These are phyloP conservation scores for Pteronura brasiliensis DNA, from an alignment of 2,113 vertebrate species.

Conservation along the genomic window DNA sequence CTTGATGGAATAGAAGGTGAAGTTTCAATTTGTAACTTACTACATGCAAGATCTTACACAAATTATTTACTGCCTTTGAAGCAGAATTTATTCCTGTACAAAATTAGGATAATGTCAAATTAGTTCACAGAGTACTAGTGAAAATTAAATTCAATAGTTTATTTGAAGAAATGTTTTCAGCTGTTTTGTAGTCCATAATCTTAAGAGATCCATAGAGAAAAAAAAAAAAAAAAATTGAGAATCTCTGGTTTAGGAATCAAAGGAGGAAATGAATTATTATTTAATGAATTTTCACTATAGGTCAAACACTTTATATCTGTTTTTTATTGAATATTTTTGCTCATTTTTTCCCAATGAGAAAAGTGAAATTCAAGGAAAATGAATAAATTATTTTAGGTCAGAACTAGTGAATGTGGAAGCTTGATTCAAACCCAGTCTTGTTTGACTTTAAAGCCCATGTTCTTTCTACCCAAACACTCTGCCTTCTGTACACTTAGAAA, in stretches of 20 bases:
- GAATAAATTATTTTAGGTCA: conserved; percentile 14
- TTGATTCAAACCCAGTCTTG: not conserved
- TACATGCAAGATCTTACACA: not conserved
- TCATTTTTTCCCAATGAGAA: not conserved
- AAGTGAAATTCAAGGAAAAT: conserved; percentile 30
- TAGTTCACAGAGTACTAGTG: not conserved
- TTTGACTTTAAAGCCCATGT: conserved; percentile 19
- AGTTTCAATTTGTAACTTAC: conserved; percentile 8
- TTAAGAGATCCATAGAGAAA: no score
- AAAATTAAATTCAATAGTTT: conserved; percentile 19
- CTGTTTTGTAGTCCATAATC: not conserved
- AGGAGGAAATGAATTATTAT: not conserved
- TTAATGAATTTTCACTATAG: conserved; percentile 15
- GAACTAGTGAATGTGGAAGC: not conserved
- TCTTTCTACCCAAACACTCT: not conserved
- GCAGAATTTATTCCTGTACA: not conserved
- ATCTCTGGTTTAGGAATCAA: not conserved
- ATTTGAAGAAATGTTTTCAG: conserved; percentile 30
- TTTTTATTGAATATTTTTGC: conserved; percentile 29
- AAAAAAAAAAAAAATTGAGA: not conserved
- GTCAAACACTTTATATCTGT: not conserved
- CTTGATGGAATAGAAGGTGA: conserved; percentile 38
- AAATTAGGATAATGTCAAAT: conserved; percentile 11
- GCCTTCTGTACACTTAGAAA: not conserved
- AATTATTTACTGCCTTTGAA: conserved; percentile 1